These are phyloP conservation scores for Planiliza haematocheilus DNA, from an alignment of 2,113 vertebrate species.

Conservation along the genomic window DNA sequence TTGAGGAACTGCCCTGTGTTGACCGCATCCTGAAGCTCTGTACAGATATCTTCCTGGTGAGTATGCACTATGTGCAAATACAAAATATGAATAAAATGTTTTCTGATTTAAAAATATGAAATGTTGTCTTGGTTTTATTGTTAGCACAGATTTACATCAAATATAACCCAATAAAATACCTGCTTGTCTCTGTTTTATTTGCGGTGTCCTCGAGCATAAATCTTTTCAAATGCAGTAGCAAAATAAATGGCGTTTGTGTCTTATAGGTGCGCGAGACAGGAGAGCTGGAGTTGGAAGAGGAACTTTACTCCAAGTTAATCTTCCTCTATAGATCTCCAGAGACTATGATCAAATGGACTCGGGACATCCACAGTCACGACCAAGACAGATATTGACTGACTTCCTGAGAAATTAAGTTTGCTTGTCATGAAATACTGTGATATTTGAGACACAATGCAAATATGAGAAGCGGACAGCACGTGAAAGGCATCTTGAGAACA, in stretches of 20 bases:
- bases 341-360: conserved; percentile 99
- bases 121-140: too few relatives aligned
- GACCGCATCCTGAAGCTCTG: conserved; percentile 97
- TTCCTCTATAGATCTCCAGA: conserved; percentile 98
- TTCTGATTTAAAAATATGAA: too few relatives aligned
- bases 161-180: too few relatives aligned
- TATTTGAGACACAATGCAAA: conserved; percentile 19
- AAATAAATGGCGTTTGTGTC: conserved; percentile 13
- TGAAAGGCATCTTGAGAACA: background rate
- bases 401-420: background rate
- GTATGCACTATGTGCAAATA: conserved; percentile 9
- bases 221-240: background rate
- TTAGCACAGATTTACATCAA: too few relatives aligned
- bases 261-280: conserved; percentile 88
- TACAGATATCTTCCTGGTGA: conserved; percentile 96
- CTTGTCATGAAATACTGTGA: conserved; percentile 10
- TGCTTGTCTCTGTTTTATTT: too few relatives aligned
- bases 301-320: conserved; percentile 97
- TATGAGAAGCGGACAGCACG: conserved; percentile 1
- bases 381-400: conserved; percentile 33
- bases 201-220: background rate
- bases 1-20: conserved; percentile 95
- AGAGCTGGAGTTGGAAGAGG: conserved; percentile 95
- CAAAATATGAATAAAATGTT: too few relatives aligned
- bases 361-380: conserved; percentile 80